Evolutionary conservation across 2,113 vertebrate genomes (phyloP).

Genomic region (Pygoscelis antarcticus): DNA sequence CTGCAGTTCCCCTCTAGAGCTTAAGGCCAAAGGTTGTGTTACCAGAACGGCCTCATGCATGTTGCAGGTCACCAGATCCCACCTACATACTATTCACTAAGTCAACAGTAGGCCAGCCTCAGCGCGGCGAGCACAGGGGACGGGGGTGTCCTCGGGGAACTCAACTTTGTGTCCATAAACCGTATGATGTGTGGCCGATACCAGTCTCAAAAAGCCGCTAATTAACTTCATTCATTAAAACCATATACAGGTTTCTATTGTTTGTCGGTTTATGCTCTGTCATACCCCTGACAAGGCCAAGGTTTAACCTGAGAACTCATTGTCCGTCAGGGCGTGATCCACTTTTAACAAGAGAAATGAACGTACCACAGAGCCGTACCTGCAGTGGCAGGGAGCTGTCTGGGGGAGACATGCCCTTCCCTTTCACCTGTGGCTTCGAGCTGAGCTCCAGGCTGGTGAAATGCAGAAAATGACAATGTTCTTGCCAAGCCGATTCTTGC

Average conservation of each 20-base stretch:
- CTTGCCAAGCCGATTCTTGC: not conserved
- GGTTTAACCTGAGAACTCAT: not conserved
- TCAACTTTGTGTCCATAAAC: not conserved
- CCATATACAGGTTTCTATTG: not conserved
- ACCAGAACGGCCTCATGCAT: not conserved
- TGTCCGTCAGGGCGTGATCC: not conserved
- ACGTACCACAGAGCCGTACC: rapidly evolving
- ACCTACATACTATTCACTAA: not conserved
- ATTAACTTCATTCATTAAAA: not conserved
- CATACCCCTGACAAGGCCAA: not conserved
- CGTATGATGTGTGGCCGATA: rapidly evolving
- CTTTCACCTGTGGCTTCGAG: not conserved
- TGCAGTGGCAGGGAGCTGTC: not conserved
- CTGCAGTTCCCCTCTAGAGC: not conserved
- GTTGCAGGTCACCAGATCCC: not conserved
- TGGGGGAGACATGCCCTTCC: not conserved
- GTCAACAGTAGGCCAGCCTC: not conserved
- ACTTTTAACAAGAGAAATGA: not conserved
- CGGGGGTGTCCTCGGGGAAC: rapidly evolving
- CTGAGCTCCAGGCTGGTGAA: not conserved
- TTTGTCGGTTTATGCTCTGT: not conserved
- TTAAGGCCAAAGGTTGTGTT: not conserved
- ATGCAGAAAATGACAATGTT: not conserved
- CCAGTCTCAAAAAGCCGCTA: not conserved
- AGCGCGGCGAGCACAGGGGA: rapidly evolving